These are phyloP conservation scores for Osmerus eperlanus DNA, from an alignment of 2,113 vertebrate genomes.

Conservation along the genomic window DNA sequence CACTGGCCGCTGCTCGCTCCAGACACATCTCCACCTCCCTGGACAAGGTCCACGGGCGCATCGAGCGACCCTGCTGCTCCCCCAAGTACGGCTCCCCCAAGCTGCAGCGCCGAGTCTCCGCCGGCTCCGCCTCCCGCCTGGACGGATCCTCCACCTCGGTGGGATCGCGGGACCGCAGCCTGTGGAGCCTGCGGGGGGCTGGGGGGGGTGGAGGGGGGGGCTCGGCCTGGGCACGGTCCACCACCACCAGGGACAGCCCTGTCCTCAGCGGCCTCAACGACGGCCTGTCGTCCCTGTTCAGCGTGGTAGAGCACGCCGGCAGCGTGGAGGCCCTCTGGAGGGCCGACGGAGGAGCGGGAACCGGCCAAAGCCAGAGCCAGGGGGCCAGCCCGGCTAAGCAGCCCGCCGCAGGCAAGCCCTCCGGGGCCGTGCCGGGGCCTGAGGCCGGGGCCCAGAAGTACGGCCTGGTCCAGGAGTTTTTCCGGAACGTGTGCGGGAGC, in stretches of 20 bases:
- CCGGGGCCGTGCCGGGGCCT: constrained; percentile 20
- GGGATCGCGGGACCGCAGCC: constrained; percentile 84
- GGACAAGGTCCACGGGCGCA: constrained; percentile 92
- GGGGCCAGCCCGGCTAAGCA: constrained; percentile 61
- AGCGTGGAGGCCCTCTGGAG: constrained; percentile 93
- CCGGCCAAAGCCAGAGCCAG: constrained; percentile 32
- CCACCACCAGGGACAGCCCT: constrained; percentile 94
- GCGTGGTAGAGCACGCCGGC: constrained; percentile 88
- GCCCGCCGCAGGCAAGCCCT: constrained; percentile 67
- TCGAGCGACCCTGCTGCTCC: constrained; percentile 92
- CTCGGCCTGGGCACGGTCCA: constrained; percentile 97
- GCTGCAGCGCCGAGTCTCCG: constrained; percentile 82
- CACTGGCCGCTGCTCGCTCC: constrained; percentile 82
- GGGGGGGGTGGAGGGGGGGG: constrained; percentile 83
- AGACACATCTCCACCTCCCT: constrained; percentile 94
- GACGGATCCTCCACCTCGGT: constrained; percentile 55
- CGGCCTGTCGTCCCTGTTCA: constrained; percentile 94
- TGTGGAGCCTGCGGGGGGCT: constrained; percentile 84
- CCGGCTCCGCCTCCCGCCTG: constrained; percentile 86
- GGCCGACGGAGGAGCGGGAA: constrained; percentile 55
- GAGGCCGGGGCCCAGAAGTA: constrained; percentile 81
- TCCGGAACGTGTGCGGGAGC: constrained; percentile 83
- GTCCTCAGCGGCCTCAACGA: constrained; percentile 92
- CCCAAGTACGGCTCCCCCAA: constrained; percentile 96
- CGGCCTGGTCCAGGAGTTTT: constrained; percentile 88